Conservation (phyloP, 2,113 vertebrate genomes). For the Cariama cristata region DNA sequence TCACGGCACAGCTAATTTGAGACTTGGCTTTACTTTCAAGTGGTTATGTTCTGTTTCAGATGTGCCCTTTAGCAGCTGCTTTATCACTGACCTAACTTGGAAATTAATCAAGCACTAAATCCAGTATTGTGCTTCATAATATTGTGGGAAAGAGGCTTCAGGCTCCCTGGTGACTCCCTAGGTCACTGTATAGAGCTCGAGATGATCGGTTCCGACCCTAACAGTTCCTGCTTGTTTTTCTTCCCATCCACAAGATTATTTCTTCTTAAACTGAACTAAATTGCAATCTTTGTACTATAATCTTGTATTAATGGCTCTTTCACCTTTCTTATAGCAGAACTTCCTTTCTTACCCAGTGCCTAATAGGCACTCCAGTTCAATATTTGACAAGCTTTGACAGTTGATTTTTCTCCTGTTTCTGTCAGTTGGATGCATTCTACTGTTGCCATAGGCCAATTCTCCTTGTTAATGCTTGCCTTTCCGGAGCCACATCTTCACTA, state of each 20-base stretch:
- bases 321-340: background rate
- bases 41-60: constrained; percentile 8
- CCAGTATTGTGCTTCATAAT: background rate
- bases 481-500: background rate
- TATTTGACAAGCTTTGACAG: background rate
- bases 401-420: background rate
- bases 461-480: background rate
- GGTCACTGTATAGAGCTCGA: background rate
- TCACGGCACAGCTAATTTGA: background rate
- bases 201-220: background rate
- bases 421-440: background rate
- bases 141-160: constrained; percentile 23
- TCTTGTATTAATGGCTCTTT: background rate
- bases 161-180: background rate
- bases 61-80: background rate
- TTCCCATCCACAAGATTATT: background rate
- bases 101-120: background rate
- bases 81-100: constrained; percentile 31
- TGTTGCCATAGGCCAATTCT: background rate
- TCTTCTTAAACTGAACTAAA: background rate
- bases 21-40: constrained; percentile 20
- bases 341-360: background rate
- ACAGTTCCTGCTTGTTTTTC: background rate
- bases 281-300: background rate
- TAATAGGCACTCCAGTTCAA: background rate